phyloP scores from a whole-genome alignment of 2,113 vertebrate genomes.

The Pangasianodon gigas region DNA sequence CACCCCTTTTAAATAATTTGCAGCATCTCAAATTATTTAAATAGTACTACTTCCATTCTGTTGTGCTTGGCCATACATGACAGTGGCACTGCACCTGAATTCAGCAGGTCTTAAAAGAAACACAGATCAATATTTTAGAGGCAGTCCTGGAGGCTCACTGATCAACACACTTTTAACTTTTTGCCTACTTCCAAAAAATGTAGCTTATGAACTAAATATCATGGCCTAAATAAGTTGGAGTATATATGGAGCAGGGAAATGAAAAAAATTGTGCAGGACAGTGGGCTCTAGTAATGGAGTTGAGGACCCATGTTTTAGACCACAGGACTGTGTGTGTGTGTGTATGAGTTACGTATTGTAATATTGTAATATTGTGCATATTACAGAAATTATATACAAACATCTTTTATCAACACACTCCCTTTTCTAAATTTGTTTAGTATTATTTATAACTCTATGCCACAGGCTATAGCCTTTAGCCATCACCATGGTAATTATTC shows the following conservation, averaged over 20 bases:
- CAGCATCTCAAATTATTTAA: conserved; percentile 71
- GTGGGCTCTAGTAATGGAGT: not conserved
- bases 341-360: not conserved
- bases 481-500: conserved; percentile 22
- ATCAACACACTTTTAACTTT: not conserved
- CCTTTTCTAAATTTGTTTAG: conserved; percentile 37
- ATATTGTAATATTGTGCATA: not conserved
- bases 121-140: conserved; percentile 56
- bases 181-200: not conserved
- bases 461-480: conserved; percentile 49
- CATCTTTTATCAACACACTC: not conserved
- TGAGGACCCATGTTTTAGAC: not conserved
- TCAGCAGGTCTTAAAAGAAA: conserved; percentile 57
- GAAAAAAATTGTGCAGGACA: not conserved
- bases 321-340: not conserved
- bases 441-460: conserved; percentile 60
- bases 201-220: not conserved
- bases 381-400: not conserved
- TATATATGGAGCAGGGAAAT: not conserved
- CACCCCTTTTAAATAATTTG: conserved; percentile 63
- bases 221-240: not conserved
- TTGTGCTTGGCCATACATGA: conserved; percentile 52
- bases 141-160: not conserved
- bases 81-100: conserved; percentile 60
- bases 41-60: conserved; percentile 58